Percentiles rank a stretch among this genome's conserved stretches.
Evolutionary conservation across 2,113 vertebrate genomes (phyloP).

Genomic region (Ciconia boyciana): DNA sequence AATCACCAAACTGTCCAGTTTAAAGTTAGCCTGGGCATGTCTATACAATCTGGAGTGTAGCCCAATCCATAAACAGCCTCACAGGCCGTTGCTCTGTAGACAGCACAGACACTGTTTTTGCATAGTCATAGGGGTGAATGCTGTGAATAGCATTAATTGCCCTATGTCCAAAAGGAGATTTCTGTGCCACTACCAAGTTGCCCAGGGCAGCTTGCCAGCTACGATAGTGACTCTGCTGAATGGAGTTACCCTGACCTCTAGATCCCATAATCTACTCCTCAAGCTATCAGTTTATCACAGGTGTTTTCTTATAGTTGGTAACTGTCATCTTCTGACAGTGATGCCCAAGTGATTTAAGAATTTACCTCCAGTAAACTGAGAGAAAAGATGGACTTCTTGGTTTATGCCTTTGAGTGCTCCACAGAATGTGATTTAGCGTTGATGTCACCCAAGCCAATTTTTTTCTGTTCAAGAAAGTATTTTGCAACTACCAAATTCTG

Average conservation of each 20-base stretch:
- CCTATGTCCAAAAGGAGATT: not conserved
- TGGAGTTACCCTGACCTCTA: not conserved
- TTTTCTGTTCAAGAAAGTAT: not conserved
- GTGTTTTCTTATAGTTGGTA: not conserved
- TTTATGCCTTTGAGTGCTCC: not conserved
- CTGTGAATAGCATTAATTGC: not conserved
- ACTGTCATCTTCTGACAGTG: not conserved
- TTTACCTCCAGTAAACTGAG: not conserved
- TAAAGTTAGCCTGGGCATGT: not conserved
- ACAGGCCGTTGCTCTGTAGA: not conserved
- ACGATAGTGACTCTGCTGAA: not conserved
- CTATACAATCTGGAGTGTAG: not conserved
- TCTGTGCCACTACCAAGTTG: not conserved
- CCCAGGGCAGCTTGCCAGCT: not conserved
- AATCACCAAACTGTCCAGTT: not conserved
- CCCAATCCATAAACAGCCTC: not conserved
- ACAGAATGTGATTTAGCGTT: not conserved
- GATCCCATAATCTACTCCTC: not conserved
- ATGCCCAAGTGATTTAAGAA: not conserved
- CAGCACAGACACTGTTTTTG: not conserved
- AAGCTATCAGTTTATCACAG: not conserved
- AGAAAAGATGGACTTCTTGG: not conserved
- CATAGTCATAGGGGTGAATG: rapidly evolving
- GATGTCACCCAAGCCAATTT: not conserved
- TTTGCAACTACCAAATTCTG: not conserved